These are phyloP conservation scores for Ganaspis sp. DNA, from an alignment of 1,140 invertebrate genomes.

Conservation along the genomic window DNA sequence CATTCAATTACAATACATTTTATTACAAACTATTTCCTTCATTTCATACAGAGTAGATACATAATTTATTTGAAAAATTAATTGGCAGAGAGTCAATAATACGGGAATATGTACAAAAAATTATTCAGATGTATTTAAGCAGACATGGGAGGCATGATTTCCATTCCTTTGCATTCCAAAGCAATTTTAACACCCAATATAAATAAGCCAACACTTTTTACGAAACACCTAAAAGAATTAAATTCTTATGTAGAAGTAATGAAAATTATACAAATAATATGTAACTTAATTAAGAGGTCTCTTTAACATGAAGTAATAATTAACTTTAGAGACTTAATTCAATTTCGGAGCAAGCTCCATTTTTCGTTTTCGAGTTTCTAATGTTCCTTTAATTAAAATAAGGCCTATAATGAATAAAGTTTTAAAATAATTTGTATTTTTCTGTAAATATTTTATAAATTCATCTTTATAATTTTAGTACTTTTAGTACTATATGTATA, in stretches of 20 bases:
- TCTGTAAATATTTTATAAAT: too few species aligned
- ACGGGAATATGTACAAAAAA: neutral
- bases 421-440: too few species aligned
- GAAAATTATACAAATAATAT: too few species aligned
- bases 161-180: constrained; percentile 81
- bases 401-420: too few species aligned
- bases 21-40: neutral
- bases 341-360: too few species aligned
- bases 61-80: neutral
- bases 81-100: neutral
- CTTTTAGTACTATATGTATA: neutral
- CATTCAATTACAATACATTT: neutral
- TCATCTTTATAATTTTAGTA: too few species aligned
- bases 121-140: constrained; percentile 39
- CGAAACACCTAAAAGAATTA: constrained; percentile 79
- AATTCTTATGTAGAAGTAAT: too few species aligned
- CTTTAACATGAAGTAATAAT: too few species aligned
- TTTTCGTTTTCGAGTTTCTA: too few species aligned
- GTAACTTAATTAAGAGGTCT: too few species aligned
- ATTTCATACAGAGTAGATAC: neutral
- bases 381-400: too few species aligned
- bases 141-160: constrained; percentile 71
- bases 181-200: constrained; percentile 81
- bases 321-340: too few species aligned
- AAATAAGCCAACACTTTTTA: constrained; percentile 83